These are phyloP conservation scores for Camponotus pennsylvanicus DNA, from an alignment of 1,140 invertebrate species.

Conservation along the genomic window DNA sequence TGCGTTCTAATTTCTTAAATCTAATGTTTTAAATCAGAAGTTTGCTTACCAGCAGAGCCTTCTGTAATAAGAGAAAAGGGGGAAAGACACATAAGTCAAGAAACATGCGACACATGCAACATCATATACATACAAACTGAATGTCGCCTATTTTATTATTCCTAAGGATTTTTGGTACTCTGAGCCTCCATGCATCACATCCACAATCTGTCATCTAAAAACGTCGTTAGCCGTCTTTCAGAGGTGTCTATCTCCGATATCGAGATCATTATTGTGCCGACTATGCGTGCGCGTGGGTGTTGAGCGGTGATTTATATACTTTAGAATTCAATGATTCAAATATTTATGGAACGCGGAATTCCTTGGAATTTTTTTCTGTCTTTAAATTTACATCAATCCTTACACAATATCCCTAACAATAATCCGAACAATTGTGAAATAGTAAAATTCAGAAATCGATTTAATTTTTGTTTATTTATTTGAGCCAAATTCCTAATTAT, in stretches of 20 bases:
- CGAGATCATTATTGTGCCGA: constrained; percentile 22
- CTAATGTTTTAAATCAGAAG: constrained; percentile 13
- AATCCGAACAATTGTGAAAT: neutral
- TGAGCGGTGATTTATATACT: neutral
- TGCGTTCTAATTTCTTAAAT: constrained; percentile 9
- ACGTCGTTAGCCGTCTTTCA: constrained; percentile 79
- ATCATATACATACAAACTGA: constrained; percentile 85
- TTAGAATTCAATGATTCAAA: neutral
- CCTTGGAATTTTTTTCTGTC: neutral
- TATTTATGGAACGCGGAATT: neutral
- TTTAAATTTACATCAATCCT: neutral
- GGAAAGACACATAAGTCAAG: constrained; percentile 74
- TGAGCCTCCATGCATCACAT: constrained; percentile 85
- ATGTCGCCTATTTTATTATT: constrained; percentile 85
- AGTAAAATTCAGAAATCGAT: neutral
- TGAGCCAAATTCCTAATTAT: too few relatives aligned
- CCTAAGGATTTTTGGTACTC: constrained; percentile 84
- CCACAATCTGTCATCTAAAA: constrained; percentile 86
- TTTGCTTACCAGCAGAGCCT: constrained; percentile 84
- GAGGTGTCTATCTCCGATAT: constrained; percentile 44
- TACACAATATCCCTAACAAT: neutral
- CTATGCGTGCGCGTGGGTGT: constrained; percentile 22
- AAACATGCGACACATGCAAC: constrained; percentile 83
- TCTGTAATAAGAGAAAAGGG: constrained; percentile 78
- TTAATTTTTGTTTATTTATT: too few relatives aligned